Conservation (phyloP, 1,140 invertebrate species). For the Aricia agestis region DNA sequence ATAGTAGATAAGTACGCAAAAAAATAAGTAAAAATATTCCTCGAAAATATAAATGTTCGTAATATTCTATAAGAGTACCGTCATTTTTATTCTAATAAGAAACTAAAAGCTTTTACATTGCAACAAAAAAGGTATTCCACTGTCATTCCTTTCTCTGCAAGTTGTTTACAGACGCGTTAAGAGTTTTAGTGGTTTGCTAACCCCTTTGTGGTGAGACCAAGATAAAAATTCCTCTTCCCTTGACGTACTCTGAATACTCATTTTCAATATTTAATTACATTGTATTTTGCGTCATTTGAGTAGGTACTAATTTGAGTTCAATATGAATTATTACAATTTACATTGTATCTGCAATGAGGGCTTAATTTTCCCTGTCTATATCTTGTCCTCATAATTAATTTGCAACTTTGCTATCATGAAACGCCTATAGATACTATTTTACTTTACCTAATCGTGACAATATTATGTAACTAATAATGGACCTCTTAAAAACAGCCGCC, state of each 20-base stretch:
- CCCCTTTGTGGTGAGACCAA: not conserved
- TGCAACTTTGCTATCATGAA: too few species aligned
- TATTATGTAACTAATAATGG: too few species aligned
- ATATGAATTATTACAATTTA: too few species aligned
- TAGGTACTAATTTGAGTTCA: too few species aligned
- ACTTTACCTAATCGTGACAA: too few species aligned
- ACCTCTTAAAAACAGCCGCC: too few species aligned
- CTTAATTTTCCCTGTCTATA: too few species aligned
- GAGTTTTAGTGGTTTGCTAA: not conserved
- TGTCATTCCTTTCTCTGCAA: not conserved
- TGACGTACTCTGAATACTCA: not conserved
- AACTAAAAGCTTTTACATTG: constrained; percentile 1
- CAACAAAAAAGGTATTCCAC: not conserved
- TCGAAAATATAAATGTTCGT: not conserved
- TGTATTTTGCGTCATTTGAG: too few species aligned
- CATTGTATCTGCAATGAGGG: too few species aligned
- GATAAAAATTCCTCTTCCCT: not conserved
- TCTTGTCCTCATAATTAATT: too few species aligned
- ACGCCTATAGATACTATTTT: too few species aligned
- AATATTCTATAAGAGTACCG: not conserved
- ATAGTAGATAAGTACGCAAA: too few species aligned
- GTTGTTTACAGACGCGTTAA: not conserved
- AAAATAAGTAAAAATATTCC: not conserved
- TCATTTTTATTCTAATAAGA: not conserved
- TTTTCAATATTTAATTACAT: not conserved